Base-by-base conservation (phyloP, 2,113 vertebrate species). In the Seriola aureovittata region DNA sequence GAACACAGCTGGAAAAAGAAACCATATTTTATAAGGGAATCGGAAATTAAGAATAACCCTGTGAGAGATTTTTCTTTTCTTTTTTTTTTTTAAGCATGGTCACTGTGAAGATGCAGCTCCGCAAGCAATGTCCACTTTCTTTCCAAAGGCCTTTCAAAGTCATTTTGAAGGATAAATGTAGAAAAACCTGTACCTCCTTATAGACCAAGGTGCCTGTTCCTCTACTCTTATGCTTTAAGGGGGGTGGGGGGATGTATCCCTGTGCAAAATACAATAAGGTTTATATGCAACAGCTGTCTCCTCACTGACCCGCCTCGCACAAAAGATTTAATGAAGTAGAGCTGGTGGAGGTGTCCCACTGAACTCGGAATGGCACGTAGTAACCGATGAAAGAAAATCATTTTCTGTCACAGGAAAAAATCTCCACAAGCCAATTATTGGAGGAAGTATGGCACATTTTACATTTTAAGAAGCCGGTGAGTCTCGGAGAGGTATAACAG, bases 351-450 rank as follows among this genome's bases (percentile, higher is more conserved):
- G 68, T 85, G 88, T 92, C 91, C 90, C 88, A 84, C 88, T 92
- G 91, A 94, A 92, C 88, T 87, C 69, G 14, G 87, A 78, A 52
- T 77, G 88, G 86, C 89, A 92, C 91, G 81, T 75, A 72, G 80
- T 76, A 78, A 88, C 84, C 80, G 91, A 88, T 91, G 85, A 93
- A 92, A 93, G 86, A 68, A 92, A 91, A 88, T 89, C 80, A 87
- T 89, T 88, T 88, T 76, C 88, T 87, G 90, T 89, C 88, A 88
- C 85, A 57, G 71, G 59, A 81, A 81, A 29, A 89, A 86, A 83
- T 86, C 85, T 90, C 84, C 75, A 76, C 85, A 70, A 88, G 86
- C 91, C 91, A 92, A 91, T 93, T 92, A 93, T 78, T 67, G 68
- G 55, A 66, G 62, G 57, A 58, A 82, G 70, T 58, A 62, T 75